Base-by-base conservation (phyloP, 2,888 invertebrate genomes). In the Aphodius sticticus region DNA sequence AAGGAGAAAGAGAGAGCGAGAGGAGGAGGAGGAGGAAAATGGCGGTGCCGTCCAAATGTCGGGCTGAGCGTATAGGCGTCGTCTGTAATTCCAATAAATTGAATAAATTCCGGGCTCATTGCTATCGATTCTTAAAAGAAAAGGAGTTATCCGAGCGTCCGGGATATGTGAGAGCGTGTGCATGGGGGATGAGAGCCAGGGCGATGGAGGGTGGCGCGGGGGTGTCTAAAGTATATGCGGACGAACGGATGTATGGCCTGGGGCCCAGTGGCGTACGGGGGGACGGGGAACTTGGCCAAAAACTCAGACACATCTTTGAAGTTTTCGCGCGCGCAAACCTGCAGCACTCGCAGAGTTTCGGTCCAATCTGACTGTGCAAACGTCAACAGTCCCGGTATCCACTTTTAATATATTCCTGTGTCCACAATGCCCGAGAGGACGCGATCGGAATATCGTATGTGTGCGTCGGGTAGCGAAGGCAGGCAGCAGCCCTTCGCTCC, bases 391-490 rank as follows among this genome's bases (percentile, higher is more conserved):
- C 86, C 87, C 74, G 53, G 87, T 88, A 89, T 89, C 88, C 87
- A 88, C 87, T 89, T 88, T 89, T 89, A 89, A 89, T 89, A 89
- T 89, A 89, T 89, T 88, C 89, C 86, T 88, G 87, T 88, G 89
- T 88, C 89, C 88, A 89, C 88, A 88, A 88, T 88, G 87, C 87
- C 86, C 82, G 86, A 86, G 86, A 84, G 87, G 87, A 88, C 87
- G 88, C 87, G 89, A 87, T 88, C 88, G 85, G 88, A 89, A 89
- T 89, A 89, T 88, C 87, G 86, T 87, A 88, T 88, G 83, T 79
- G 86, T 82, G 82, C 82, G 77, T 79, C 74, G 80, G 77, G 84
- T 84, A n/a, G 74, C 74, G 83, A 69, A 80, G 82, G 84, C 82
- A 26, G 26, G 84, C 81, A 81, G 74, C 74, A 15, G 36, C 74